These are phyloP conservation scores for Rhopilema esculentum DNA, from an alignment of 30 jellyfish, hydroid and myxozoan species.

Conservation along the genomic window DNA sequence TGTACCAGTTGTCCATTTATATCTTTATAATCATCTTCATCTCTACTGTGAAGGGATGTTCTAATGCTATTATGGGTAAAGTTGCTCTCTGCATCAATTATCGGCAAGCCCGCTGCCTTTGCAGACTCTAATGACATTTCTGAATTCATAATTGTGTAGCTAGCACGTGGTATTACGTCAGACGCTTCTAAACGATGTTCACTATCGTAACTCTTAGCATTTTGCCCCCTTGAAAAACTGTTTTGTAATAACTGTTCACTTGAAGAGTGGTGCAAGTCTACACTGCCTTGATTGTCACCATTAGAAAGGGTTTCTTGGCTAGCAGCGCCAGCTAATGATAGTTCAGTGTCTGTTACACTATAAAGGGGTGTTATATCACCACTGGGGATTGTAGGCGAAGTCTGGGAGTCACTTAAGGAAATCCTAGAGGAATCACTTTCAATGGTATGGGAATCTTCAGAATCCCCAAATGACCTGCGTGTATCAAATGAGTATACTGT, in stretches of 20 bases:
- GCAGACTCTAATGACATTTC: constrained; percentile 75
- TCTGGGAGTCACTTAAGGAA: constrained; percentile 25
- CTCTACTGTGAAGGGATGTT: neutral
- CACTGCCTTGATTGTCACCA: neutral
- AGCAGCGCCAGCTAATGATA: neutral
- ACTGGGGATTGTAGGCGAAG: constrained; percentile 15
- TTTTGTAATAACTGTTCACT: no score
- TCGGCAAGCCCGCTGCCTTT: constrained; percentile 90
- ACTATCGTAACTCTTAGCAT: neutral
- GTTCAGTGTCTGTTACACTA: constrained; percentile 16
- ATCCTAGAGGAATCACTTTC: constrained; percentile 19
- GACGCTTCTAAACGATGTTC: neutral
- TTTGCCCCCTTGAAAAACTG: neutral
- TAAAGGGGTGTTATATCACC: constrained; percentile 25
- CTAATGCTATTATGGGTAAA: neutral
- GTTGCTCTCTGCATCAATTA: constrained; percentile 16
- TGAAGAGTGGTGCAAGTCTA: neutral
- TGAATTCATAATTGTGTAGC: constrained; percentile 71
- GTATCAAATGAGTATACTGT: constrained; percentile 72
- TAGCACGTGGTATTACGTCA: constrained; percentile 4
- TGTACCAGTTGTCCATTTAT: neutral
- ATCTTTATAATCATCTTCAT: neutral
- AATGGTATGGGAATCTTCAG: constrained; percentile 28
- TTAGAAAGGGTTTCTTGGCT: neutral
- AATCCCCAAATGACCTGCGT: constrained; percentile 38